Evolutionary conservation across 2,797 vertebrate species (phyloP), one percentile per base, ranked within the genome.

Genomic region (Hippoglossus hippoglossus): DNA sequence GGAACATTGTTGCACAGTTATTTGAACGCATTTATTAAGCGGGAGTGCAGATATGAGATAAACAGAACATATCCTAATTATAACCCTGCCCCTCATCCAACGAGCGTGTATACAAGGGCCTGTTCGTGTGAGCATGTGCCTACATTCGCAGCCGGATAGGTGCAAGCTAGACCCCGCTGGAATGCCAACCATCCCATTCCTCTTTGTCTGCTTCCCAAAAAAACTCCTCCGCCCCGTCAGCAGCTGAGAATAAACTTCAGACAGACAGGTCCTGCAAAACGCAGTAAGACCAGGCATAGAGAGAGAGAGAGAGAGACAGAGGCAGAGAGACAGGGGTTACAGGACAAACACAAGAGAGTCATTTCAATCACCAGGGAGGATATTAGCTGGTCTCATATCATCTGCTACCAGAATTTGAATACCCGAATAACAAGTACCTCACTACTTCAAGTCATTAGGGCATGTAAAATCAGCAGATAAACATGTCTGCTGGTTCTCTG

Each of bases 141-240:
- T 50, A 26, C 46, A 54, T 53, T 6, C n/a, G 16, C 10, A 25
- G 34, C 26, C 4, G 3, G 44, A 74, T 59, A 39, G 41, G 47
- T 60, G 26, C 44, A 22, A 10, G 57, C 1, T 41, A 3, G 36
- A 36, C 72, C 61, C 63, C 15, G 6, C 34, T 79, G 87, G 90
- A 71, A 91, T 93, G 85, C 74, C 75, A 92, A 88, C 81, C 69
- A 93, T 91, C 79, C 65, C 73, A 75, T 67, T 73, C 77, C 81
- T 84, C 84, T 90, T 85, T 92, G 88, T 92, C 82, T 71, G 59
- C 75, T 41, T 87, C 90, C 90, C 63, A 93, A 93, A 59, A 93
- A 93, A 93, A 85, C 82, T 73, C 64, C 79, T 26, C 22, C 47
- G 3, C 47, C 46, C 47, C 47, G 11, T 19, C 77, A 84, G 86